A percentile compares a stretch with the other conserved stretches of the same genome.
These are phyloP conservation scores for Poeciliopsis turneri DNA, from an alignment of 2,797 vertebrate genomes.

Conservation along the genomic window DNA sequence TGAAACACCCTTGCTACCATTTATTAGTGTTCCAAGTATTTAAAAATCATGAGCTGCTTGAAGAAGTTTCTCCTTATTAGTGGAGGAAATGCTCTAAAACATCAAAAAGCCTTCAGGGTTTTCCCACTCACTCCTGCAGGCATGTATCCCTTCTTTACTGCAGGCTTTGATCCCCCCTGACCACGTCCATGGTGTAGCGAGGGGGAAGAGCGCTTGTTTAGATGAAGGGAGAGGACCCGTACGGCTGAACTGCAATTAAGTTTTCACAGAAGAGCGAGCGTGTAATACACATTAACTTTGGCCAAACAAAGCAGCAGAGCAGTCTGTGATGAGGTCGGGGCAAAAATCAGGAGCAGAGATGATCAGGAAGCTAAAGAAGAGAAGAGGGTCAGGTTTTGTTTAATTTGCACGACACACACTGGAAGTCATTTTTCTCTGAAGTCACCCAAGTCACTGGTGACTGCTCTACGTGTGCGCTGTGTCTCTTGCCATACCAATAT, in stretches of 20 bases:
- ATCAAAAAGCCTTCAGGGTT: conserved; percentile 62
- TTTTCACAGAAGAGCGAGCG: conserved; percentile 63
- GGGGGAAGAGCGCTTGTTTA: conserved; percentile 40
- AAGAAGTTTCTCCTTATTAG: conserved; percentile 74
- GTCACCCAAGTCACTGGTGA: conserved; percentile 14
- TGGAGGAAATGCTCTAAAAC: conserved; percentile 56
- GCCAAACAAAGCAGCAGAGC: conserved; percentile 62
- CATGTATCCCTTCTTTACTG: conserved; percentile 40
- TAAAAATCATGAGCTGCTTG: conserved; percentile 69
- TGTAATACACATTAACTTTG: conserved; percentile 56
- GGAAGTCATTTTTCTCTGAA: conserved; percentile 33
- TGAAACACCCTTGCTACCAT: conserved; percentile 68
- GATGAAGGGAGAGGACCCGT: conserved; percentile 53
- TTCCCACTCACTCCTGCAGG: conserved; percentile 59
- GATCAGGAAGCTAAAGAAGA: conserved; percentile 44
- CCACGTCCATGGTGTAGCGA: conserved; percentile 37
- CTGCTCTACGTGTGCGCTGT: not conserved
- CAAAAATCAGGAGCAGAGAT: conserved; percentile 62
- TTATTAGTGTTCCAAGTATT: conserved; percentile 74
- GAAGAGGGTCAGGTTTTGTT: conserved; percentile 44
- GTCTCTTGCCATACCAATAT: not conserved
- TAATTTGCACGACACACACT: conserved; percentile 21
- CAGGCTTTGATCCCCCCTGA: conserved; percentile 67
- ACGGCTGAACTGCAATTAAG: conserved; percentile 65
- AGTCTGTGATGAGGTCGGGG: conserved; percentile 41